Conservation (phyloP, 64 coral and sea anemone species). For the Montipora efflorescens region DNA sequence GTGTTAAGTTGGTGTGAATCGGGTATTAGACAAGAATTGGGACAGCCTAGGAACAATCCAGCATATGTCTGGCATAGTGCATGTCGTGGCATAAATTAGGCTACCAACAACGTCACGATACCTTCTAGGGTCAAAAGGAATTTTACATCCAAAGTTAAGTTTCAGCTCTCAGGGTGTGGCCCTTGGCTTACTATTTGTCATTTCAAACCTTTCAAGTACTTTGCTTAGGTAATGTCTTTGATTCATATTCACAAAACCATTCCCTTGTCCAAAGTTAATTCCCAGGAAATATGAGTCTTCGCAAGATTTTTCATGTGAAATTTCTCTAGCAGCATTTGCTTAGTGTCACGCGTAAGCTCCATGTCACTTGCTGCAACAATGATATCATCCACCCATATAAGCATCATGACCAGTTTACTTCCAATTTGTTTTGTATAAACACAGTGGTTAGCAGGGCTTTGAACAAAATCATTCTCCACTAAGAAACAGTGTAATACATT, state of each 20-base stretch:
- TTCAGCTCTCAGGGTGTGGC: constrained; percentile 39
- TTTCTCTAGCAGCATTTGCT: constrained; percentile 31
- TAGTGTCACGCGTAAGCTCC: constrained; percentile 17
- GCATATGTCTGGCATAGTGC: constrained; percentile 2
- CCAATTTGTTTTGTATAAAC: neutral
- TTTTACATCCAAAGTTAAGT: constrained; percentile 20
- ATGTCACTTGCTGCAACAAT: constrained; percentile 57
- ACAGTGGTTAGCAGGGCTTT: too few species aligned
- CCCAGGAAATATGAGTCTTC: constrained; percentile 56
- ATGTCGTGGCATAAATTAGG: neutral
- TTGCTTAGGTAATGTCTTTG: constrained; percentile 42
- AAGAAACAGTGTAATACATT: too few species aligned
- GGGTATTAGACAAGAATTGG: neutral
- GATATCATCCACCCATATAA: constrained; percentile 49
- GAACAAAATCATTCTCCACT: too few species aligned
- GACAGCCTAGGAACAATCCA: constrained; percentile 27
- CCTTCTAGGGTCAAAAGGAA: constrained; percentile 10
- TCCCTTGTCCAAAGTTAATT: constrained; percentile 51
- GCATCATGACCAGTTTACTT: constrained; percentile 14
- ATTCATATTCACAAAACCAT: constrained; percentile 58
- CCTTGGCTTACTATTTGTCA: neutral
- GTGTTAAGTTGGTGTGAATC: too few species aligned
- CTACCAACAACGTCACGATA: constrained; percentile 30
- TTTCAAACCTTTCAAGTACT: constrained; percentile 36
- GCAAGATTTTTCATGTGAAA: constrained; percentile 61